These are phyloP conservation scores for Pegoplata infirma DNA, from an alignment of 2,888 invertebrate genomes.

Conservation along the genomic window DNA sequence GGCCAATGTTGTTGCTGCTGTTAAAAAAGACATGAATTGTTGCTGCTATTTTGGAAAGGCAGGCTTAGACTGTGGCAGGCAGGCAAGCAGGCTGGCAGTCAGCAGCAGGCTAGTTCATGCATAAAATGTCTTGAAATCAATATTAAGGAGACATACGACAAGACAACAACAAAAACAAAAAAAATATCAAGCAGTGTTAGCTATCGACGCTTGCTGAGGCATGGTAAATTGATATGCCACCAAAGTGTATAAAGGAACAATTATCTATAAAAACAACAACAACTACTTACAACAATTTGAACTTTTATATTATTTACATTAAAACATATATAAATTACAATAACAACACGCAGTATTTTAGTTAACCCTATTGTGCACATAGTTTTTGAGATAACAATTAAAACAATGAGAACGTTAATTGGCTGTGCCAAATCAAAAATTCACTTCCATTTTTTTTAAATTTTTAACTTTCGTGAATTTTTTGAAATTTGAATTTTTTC, in stretches of 20 bases:
- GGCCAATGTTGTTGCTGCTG: slow-evolving; percentile 7
- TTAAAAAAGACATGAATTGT: slow-evolving; percentile 33
- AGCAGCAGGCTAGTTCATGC: slow-evolving; percentile 21
- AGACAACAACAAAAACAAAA: slow-evolving; percentile 17
- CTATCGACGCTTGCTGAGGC: slow-evolving; percentile 71
- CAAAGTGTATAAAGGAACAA: slow-evolving; percentile 61
- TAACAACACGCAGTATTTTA: slow-evolving; percentile 38
- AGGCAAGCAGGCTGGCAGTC: slow-evolving; percentile 7
- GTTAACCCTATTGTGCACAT: background rate
- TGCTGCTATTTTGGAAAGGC: slow-evolving; percentile 37
- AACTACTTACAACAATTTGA: slow-evolving; percentile 31
- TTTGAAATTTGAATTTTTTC: too few species aligned
- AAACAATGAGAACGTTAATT: too few species aligned
- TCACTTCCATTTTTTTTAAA: too few species aligned
- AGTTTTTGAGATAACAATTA: too few species aligned
- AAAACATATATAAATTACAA: slow-evolving; percentile 28
- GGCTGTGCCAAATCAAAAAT: too few species aligned
- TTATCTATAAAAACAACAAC: slow-evolving; percentile 23
- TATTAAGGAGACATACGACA: slow-evolving; percentile 37
- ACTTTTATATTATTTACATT: slow-evolving; percentile 42
- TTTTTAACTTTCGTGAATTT: too few species aligned
- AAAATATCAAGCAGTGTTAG: slow-evolving; percentile 69
- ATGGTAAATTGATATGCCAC: slow-evolving; percentile 66
- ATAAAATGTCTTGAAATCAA: slow-evolving; percentile 35
- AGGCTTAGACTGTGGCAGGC: slow-evolving; percentile 30